Evolutionary conservation across 2,888 invertebrate species (phyloP).

Genomic region (Urechis unicinctus): DNA sequence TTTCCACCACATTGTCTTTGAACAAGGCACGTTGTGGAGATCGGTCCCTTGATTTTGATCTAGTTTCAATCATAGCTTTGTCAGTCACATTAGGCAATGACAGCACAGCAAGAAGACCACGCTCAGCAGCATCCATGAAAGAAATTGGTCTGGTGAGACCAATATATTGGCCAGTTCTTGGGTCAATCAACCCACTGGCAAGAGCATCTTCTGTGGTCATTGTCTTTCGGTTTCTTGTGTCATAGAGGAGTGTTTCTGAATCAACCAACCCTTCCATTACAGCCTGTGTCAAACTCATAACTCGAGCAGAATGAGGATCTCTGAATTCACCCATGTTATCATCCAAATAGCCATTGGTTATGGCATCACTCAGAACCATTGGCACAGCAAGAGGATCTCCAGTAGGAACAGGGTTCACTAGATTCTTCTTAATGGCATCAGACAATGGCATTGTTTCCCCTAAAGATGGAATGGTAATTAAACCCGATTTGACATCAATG

Average conservation of each 20-base stretch:
- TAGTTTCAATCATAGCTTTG: conserved; percentile 43
- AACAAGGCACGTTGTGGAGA: too few species aligned
- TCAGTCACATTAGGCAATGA: conserved; percentile 85
- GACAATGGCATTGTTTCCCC: conserved; percentile 58
- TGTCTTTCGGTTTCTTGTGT: conserved; percentile 6
- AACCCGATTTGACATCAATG: conserved; percentile 69
- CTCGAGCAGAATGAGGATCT: conserved; percentile 15
- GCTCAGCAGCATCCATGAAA: conserved; percentile 9
- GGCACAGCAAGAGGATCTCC: neutral
- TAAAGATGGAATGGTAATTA: conserved; percentile 74
- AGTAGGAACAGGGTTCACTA: neutral
- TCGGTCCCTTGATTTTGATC: too few species aligned
- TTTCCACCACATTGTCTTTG: too few species aligned
- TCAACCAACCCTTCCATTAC: conserved; percentile 10
- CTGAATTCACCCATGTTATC: conserved; percentile 73
- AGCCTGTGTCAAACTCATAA: conserved; percentile 13
- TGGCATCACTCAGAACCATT: conserved; percentile 6
- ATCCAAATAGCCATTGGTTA: conserved; percentile 63
- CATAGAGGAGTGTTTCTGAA: conserved; percentile 8
- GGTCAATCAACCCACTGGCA: conserved; percentile 69
- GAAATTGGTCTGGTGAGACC: conserved; percentile 59
- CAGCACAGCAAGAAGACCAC: conserved; percentile 68
- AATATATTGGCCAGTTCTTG: conserved; percentile 54
- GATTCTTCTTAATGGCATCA: conserved; percentile 43
- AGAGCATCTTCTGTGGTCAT: conserved; percentile 58